Base-by-base conservation (phyloP, 2,888 invertebrate genomes). In the Choreutis nemorana region DNA sequence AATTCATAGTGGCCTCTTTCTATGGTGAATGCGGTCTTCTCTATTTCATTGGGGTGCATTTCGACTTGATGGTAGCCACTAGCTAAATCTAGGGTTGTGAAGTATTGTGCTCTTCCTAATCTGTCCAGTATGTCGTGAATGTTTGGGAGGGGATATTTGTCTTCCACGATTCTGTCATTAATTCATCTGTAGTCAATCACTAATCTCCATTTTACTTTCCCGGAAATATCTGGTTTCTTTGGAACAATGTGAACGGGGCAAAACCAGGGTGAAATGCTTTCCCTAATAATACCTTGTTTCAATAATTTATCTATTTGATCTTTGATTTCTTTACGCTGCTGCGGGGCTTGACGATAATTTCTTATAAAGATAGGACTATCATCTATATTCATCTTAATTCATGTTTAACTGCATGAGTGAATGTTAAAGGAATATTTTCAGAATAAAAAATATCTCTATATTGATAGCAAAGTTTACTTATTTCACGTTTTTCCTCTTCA, bases 31-130 rank as follows among this genome's bases (percentile, higher is more conserved):
- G 51, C 48, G 1, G 55, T 56, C 35, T 51, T 51, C 3, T 37
- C 31, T 6, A 40, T 34, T 24, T 50, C 47, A 13, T 34, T 32
- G 11, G 34, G 21, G n/a, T 34, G 11, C 2, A 34, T 8, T 32
- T 39, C 28, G 39, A 31, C 45, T 40, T 65, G 61, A 32, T 65
- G 61, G 36, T 52, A 66, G 1, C 61, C 62, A 3, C 44, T 44
- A 2, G 58, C 50, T n/a, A 65, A 29, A 36, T 63, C 64, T 15
- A 66, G 16, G 0, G 51, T 55, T 2, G 55, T 45, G 29, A 62
- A 65, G 36, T 56, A 63, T 31, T 44, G 44, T 1, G 53, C 39
- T 31, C 49, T 44, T 16, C 58, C 55, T 29, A 66, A 9, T 23
- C 33, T 40, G 20, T 44, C 45, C 10, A 46, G n/a, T 1, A 45